Percentiles rank a stretch among this genome's conserved stretches.
Evolutionary conservation across 2,113 vertebrate genomes (phyloP).

Genomic region (Osmerus mordax): DNA sequence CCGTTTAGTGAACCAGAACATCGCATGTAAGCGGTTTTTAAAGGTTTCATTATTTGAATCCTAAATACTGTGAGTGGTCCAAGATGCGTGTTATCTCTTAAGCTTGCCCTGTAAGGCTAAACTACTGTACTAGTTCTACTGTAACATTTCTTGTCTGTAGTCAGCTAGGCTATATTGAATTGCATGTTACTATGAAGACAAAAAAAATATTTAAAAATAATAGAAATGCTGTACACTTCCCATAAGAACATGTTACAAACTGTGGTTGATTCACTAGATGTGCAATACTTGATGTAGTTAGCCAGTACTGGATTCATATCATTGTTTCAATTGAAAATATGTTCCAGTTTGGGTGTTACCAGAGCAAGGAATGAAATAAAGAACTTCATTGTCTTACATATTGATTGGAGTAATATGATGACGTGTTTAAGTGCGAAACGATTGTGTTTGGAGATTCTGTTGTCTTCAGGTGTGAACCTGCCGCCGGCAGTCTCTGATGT

Average conservation of each 20-base stretch:
- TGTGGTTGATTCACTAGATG: constrained; percentile 71
- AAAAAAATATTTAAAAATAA: constrained; percentile 55
- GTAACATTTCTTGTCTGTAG: constrained; percentile 68
- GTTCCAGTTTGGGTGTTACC: constrained; percentile 41
- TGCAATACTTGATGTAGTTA: constrained; percentile 71
- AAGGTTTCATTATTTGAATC: constrained; percentile 47
- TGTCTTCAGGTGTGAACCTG: constrained; percentile 32
- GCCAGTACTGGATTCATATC: constrained; percentile 54
- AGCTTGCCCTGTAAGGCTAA: constrained; percentile 39
- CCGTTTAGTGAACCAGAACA: constrained; percentile 37
- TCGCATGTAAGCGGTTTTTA: constrained; percentile 55
- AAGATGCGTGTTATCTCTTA: constrained; percentile 48
- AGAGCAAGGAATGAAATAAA: constrained; percentile 54
- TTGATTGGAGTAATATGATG: constrained; percentile 34
- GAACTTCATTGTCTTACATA: constrained; percentile 13
- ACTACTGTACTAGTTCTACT: constrained; percentile 68
- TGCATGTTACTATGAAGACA: constrained; percentile 71
- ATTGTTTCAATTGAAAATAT: constrained; percentile 14
- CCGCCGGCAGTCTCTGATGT: constrained; percentile 28
- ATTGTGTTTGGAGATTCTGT: constrained; percentile 51
- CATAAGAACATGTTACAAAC: constrained; percentile 51
- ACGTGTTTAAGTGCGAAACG: constrained; percentile 39
- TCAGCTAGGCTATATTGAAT: constrained; percentile 63
- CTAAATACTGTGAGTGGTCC: constrained; percentile 63
- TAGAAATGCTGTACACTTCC: constrained; percentile 71